Evolutionary conservation across 2,888 invertebrate species (phyloP), one percentile per base, ranked within the genome.

Genomic region (Tenthredo livida): DNA sequence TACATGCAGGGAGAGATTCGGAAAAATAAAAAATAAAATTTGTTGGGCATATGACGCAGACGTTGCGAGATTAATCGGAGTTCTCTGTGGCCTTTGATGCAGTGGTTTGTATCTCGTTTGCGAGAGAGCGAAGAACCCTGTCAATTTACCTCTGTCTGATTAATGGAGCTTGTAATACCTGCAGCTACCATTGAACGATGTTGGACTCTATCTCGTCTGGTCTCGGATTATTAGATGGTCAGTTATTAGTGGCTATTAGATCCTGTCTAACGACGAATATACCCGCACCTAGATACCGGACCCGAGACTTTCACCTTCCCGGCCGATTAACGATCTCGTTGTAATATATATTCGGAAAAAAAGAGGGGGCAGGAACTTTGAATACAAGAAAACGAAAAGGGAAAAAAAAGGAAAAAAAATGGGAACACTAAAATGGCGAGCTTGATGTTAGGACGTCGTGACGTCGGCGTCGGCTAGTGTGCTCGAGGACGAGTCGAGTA

Each of bases 401-500:
- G 15, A 10, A 12, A 50, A 50, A 50, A 5, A 6, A 17, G n/a
- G 0, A 50, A 17, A 17, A 17, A 50, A 17, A 17, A 50, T 17
- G n/a, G 50, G 54, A 54, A 54, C 33, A 54, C 54, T 61, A 61
- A 61, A 61, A 61, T 61, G 25, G 33, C 67, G 67, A 86, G 86
- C 70, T 86, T 84, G 67, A 80, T 40, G 77, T 50, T 29, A 54
- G 77, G 47, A 77, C 50, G 33, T 61, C 58, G 40, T 40, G 80
- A 80, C 80, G 80, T 80, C 65, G 61, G 80, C 85, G 84, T 84
- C 80, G 78, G 83, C 47, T 84, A 85, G 86, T 86, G 85, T 85
- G 86, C 78, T 70, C 15, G 83, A 85, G 87, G 87, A 65, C 87
- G 85, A 83, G 82, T 84, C 87, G 86, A 86, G 87, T 89, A 89